These are phyloP conservation scores for Enteromius treurensis DNA, from an alignment of 2,797 vertebrate species.

Conservation along the genomic window DNA sequence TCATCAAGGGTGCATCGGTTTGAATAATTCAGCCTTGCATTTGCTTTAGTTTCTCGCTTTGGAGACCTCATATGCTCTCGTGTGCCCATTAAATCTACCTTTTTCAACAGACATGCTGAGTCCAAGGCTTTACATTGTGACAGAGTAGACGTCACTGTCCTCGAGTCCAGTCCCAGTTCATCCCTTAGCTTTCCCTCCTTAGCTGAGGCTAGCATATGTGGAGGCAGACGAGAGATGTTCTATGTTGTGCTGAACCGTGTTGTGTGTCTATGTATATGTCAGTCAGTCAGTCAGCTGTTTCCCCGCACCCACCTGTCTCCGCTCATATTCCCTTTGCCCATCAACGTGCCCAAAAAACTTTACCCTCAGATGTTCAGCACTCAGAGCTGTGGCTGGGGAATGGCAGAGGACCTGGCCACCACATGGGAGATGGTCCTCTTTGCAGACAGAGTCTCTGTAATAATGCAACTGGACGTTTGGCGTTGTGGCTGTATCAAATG, in stretches of 20 bases:
- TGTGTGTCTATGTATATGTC: conserved; percentile 11
- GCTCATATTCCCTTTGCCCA: conserved; percentile 67
- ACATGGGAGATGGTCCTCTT: conserved; percentile 19
- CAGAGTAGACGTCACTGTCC: not conserved
- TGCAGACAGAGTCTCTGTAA: conserved; percentile 22
- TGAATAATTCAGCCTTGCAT: conserved; percentile 14
- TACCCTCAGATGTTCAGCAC: conserved; percentile 37
- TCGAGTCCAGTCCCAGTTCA: conserved; percentile 8
- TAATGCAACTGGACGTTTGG: conserved; percentile 48
- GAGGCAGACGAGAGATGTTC: conserved; percentile 22
- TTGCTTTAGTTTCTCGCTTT: conserved; percentile 3
- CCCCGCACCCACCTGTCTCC: conserved; percentile 29
- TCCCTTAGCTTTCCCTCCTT: conserved; percentile 25
- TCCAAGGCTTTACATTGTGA: conserved; percentile 2
- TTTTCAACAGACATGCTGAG: conserved; percentile 10
- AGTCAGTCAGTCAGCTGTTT: conserved; percentile 47
- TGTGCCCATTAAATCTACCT: not conserved
- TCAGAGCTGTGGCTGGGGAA: conserved; percentile 36
- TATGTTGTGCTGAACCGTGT: conserved; percentile 28
- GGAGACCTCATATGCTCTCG: conserved; percentile 1
- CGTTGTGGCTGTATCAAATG: conserved; percentile 11
- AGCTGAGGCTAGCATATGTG: conserved; percentile 50
- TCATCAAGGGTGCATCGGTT: conserved; percentile 11
- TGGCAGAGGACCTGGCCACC: conserved; percentile 14
- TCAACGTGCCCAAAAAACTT: conserved; percentile 48